Base-by-base conservation (phyloP, 2,888 invertebrate genomes). In the Oscheius sp. region DNA sequence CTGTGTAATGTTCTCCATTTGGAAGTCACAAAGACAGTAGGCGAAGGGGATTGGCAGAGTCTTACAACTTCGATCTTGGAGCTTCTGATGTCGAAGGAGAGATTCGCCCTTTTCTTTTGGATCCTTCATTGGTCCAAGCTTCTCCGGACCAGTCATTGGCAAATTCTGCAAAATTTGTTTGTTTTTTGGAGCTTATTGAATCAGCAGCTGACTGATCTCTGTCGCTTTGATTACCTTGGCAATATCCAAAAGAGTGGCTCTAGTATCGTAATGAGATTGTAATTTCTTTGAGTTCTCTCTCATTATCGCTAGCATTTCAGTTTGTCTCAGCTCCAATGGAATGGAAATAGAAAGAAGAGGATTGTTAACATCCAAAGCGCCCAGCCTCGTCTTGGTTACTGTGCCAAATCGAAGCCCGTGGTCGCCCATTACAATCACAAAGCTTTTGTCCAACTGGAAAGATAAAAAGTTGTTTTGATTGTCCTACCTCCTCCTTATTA, bases 361-460 rank as follows among this genome's bases (percentile, higher is more conserved):
- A 34, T 55, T 55, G 17, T 55, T 55, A 3, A 55, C 55, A 3
- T 55, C 55, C 17, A 55, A 20, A n/a, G 55, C 55, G 4, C 55
- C 55, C 3, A 55, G 8, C 20, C 17, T 33, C 2, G 55, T 55
- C 33, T 55, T 55, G n/a, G 55, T 61, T 34, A 57, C 72, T 8
- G 27, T 39, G n/a, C 80, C 80, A 39, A 79, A 79, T 31, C 81
- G 65, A 8, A 77, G 53, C 3, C 81, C 79, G 50, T 81, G 81
- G 48, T 81, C 81, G 3, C 78, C 81, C 58, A 79, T 74, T 17
- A 81, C 29, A 50, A 79, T 70, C 0, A 79, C 70, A 63, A 77
- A 81, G 3, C 78, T 72, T 37, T 81, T 77, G 23, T 76, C 71
- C 10, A 81, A 57, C 73, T 80, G 33, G 34, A 34, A 31, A 6